Conservation (phyloP, 2,888 invertebrate genomes). For the Orchesella flavescens region DNA sequence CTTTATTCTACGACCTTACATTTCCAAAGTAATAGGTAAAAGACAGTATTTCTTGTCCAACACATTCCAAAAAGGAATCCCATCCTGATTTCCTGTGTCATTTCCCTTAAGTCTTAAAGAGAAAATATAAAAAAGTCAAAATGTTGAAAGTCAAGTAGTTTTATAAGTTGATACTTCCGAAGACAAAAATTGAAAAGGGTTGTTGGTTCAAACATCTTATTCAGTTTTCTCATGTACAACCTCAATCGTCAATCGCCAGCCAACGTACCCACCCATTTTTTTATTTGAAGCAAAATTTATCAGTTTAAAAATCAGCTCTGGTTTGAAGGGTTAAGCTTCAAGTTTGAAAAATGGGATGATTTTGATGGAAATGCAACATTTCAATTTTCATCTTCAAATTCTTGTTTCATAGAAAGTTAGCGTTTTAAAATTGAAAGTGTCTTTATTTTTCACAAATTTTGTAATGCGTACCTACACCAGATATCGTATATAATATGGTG, state of each 20-base stretch:
- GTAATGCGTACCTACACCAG: no score
- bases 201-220: constrained; percentile 8
- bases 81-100: constrained; percentile 50
- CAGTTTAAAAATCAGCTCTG: no score
- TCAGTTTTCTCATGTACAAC: neutral
- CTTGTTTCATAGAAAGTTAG: neutral
- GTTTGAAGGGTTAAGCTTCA: constrained; percentile 30
- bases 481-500: neutral
- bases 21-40: neutral
- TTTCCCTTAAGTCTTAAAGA: neutral
- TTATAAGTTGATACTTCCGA: no score
- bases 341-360: constrained; percentile 52
- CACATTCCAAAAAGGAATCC: neutral
- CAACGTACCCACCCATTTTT: neutral
- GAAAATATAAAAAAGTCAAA: neutral
- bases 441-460: neutral
- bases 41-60: neutral
- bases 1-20: neutral
- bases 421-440: neutral
- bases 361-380: constrained; percentile 41
- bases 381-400: constrained; percentile 42
- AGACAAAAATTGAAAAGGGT: constrained; percentile 3
- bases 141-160: neutral
- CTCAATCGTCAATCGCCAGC: neutral
- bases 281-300: neutral